Evolutionary conservation across 2,113 vertebrate genomes (phyloP).

Genomic region (Mola mola): DNA sequence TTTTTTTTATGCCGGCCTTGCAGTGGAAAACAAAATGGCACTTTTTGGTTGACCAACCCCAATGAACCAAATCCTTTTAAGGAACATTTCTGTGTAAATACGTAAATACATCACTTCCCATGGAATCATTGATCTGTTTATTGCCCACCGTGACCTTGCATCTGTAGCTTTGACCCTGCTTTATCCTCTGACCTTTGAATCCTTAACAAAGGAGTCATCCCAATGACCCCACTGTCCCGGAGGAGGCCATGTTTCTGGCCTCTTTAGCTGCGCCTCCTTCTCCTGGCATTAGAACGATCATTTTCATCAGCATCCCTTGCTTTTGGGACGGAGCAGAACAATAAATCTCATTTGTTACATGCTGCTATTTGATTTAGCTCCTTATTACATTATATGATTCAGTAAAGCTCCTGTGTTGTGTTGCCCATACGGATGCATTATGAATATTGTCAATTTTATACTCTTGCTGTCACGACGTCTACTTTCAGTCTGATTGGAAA

Average conservation of each 20-base stretch:
- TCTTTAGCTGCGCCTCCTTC: slow-evolving; percentile 36
- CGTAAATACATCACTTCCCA: slow-evolving; percentile 47
- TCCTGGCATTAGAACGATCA: slow-evolving; percentile 49
- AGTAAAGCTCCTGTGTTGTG: slow-evolving; percentile 71
- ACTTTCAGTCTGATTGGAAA: slow-evolving; percentile 65
- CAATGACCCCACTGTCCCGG: slow-evolving; percentile 38
- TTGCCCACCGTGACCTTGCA: slow-evolving; percentile 67
- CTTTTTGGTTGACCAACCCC: too few species aligned
- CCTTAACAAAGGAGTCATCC: slow-evolving; percentile 54
- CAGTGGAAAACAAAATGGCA: background rate
- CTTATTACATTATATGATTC: slow-evolving; percentile 75
- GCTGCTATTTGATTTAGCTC: slow-evolving; percentile 77
- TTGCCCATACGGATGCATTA: slow-evolving; percentile 50
- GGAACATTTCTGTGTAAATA: slow-evolving; percentile 9
- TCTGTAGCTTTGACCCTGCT: slow-evolving; percentile 64
- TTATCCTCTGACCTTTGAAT: slow-evolving; percentile 67
- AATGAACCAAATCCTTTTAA: slow-evolving; percentile 34
- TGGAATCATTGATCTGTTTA: slow-evolving; percentile 76
- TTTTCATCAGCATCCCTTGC: slow-evolving; percentile 72
- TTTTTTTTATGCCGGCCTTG: background rate
- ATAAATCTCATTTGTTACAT: slow-evolving; percentile 77
- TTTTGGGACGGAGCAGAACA: slow-evolving; percentile 65
- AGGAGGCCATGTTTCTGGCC: slow-evolving; percentile 30
- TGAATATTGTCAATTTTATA: slow-evolving; percentile 68
- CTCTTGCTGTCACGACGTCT: slow-evolving; percentile 62